Evolutionary conservation across 2,113 vertebrate genomes (phyloP).

Genomic region (Brachypodius melanocephalos): DNA sequence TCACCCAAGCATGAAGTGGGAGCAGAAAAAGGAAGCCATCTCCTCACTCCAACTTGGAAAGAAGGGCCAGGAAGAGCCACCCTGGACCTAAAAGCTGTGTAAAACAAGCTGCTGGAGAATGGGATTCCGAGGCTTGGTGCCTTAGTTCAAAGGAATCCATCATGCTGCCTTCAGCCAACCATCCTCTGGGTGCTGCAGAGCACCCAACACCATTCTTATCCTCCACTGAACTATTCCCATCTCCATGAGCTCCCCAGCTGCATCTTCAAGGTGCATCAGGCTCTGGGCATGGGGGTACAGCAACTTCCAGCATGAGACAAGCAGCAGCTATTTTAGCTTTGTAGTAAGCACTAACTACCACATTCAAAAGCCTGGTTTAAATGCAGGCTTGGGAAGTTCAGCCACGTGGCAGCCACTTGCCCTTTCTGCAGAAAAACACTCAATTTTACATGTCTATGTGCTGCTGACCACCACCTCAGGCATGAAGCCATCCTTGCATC

Average conservation of each 20-base stretch:
- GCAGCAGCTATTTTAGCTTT: not conserved
- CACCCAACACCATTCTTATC: not conserved
- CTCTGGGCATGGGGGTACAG: not conserved
- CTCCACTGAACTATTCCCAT: not conserved
- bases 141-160: not conserved
- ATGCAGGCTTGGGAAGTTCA: not conserved
- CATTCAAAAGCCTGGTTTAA: not conserved
- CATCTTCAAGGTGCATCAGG: not conserved
- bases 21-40: not conserved
- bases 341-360: not conserved
- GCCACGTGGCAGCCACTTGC: not conserved
- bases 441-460: fast-evolving
- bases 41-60: not conserved
- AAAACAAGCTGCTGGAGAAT: not conserved
- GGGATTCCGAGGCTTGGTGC: not conserved
- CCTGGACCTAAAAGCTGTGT: not conserved
- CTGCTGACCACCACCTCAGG: not conserved
- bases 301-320: not conserved
- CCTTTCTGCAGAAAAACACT: not conserved
- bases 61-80: not conserved
- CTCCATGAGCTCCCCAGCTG: not conserved
- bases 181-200: not conserved
- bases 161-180: not conserved
- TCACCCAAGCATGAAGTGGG: fast-evolving
- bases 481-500: not conserved